A percentile compares a stretch with the other conserved stretches of the same genome.
Conservation (phyloP, 2,113 vertebrate genomes). For the Eurypyga helias region DNA sequence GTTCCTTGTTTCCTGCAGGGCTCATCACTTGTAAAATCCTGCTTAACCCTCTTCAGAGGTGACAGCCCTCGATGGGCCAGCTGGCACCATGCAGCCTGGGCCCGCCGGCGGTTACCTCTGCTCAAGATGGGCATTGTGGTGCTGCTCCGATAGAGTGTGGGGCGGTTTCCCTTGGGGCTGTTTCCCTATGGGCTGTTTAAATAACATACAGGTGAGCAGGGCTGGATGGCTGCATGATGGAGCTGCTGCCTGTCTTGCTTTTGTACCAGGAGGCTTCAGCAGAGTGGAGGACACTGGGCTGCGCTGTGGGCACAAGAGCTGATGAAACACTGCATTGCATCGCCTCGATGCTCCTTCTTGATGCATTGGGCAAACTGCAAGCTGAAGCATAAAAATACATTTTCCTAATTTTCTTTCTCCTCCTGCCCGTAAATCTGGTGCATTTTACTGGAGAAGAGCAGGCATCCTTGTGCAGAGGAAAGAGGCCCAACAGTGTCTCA, state of each 20-base stretch:
- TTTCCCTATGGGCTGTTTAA: neutral
- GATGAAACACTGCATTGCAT: accelerated
- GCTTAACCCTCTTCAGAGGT: accelerated
- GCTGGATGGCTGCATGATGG: accelerated
- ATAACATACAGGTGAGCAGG: accelerated
- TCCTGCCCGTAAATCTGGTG: neutral
- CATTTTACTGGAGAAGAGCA: neutral
- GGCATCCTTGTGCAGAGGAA: neutral
- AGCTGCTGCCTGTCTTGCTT: neutral
- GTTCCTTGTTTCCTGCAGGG: neutral
- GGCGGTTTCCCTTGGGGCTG: neutral
- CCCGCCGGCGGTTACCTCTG: accelerated
- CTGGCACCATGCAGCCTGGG: accelerated
- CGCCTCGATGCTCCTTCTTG: neutral
- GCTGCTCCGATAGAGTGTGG: accelerated
- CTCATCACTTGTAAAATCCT: neutral
- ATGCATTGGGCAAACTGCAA: neutral
- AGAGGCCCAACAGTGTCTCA: neutral
- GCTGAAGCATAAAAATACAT: neutral
- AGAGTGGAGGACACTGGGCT: neutral
- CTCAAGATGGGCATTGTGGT: neutral
- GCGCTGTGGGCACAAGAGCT: accelerated
- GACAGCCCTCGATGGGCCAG: accelerated
- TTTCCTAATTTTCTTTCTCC: neutral
- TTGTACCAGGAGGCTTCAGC: too few relatives aligned